Conservation (phyloP, 2,888 invertebrate species). For the Drosophila flavopinicola region DNA sequence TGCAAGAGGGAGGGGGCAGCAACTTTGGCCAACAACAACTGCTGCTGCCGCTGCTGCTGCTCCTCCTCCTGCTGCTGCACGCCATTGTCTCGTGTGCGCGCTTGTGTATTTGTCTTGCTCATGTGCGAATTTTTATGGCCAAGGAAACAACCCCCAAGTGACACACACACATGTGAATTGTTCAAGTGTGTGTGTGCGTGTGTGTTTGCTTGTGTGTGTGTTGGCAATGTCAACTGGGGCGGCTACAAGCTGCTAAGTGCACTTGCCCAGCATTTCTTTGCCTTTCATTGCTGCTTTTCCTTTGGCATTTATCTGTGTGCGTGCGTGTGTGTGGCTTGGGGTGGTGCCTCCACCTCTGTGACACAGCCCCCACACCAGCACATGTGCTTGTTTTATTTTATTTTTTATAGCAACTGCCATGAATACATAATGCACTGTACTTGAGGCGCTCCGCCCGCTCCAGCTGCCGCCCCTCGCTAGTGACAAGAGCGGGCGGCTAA, state of each 20-base stretch:
- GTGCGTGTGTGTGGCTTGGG: conserved; percentile 4
- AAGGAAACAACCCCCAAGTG: conserved; percentile 75
- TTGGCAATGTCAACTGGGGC: conserved; percentile 76
- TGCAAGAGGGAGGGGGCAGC: conserved; percentile 24
- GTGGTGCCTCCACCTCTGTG: conserved; percentile 7
- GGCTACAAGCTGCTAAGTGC: conserved; percentile 77
- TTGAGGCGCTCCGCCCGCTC: conserved; percentile 54
- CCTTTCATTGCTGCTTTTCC: conserved; percentile 49
- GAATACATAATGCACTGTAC: conserved; percentile 78
- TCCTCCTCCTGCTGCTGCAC: conserved; percentile 27
- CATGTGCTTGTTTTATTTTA: conserved; percentile 29
- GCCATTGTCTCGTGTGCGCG: conserved; percentile 58
- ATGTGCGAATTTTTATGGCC: conserved; percentile 76
- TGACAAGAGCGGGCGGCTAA: conserved; percentile 69
- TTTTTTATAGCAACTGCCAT: conserved; percentile 53
- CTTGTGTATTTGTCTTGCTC: conserved; percentile 47
- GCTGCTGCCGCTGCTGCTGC: conserved; percentile 9
- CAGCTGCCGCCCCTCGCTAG: conserved; percentile 15
- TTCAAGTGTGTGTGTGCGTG: conserved; percentile 19
- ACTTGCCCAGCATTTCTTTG: conserved; percentile 75
- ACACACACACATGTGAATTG: conserved; percentile 29
- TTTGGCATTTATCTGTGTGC: conserved; percentile 37
- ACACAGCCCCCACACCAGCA: conserved; percentile 8
- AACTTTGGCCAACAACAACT: conserved; percentile 56
- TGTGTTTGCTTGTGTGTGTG: conserved; percentile 33